phyloP scores from a whole-genome alignment of 2,888 invertebrate species.

The Scaptomyza parva region DNA sequence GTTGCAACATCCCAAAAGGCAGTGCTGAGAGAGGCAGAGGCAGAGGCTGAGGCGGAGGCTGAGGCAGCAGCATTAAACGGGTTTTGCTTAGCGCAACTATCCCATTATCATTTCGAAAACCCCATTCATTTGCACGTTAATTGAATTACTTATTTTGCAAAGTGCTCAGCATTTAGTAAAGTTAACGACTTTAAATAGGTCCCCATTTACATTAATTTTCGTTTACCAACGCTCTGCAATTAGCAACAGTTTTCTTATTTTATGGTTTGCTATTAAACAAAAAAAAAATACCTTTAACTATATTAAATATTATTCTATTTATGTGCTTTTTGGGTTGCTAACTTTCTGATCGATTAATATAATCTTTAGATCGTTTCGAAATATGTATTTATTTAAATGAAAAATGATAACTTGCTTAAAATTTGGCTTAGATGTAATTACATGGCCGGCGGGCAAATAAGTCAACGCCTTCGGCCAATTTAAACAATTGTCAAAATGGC shows the following conservation, averaged over 20 bases:
- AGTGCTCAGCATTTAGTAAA: constrained; percentile 21
- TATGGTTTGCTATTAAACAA: constrained; percentile 1
- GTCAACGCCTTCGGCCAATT: constrained; percentile 17
- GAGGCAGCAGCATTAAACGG: constrained; percentile 16
- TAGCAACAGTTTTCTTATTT: neutral
- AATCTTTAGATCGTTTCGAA: neutral
- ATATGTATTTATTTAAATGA: too few species aligned
- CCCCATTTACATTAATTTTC: constrained; percentile 9
- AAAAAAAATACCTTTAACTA: too few species aligned
- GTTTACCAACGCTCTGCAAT: constrained; percentile 3
- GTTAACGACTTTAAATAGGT: constrained; percentile 12
- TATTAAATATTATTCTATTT: too few species aligned
- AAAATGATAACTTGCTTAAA: neutral
- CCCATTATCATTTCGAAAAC: constrained; percentile 39
- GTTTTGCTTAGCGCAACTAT: constrained; percentile 38
- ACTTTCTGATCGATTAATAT: neutral
- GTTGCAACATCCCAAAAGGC: constrained; percentile 22
- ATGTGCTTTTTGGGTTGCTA: too few species aligned
- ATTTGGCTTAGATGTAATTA: neutral
- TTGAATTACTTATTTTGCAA: constrained; percentile 41
- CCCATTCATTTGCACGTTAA: constrained; percentile 38
- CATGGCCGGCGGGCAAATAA: neutral
- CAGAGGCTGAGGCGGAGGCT: too few species aligned
- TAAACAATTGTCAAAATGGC: constrained; percentile 27
- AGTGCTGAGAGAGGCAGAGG: neutral